Evolutionary conservation across 2,797 vertebrate species (phyloP).

Genomic region (Coregonus sp.): DNA sequence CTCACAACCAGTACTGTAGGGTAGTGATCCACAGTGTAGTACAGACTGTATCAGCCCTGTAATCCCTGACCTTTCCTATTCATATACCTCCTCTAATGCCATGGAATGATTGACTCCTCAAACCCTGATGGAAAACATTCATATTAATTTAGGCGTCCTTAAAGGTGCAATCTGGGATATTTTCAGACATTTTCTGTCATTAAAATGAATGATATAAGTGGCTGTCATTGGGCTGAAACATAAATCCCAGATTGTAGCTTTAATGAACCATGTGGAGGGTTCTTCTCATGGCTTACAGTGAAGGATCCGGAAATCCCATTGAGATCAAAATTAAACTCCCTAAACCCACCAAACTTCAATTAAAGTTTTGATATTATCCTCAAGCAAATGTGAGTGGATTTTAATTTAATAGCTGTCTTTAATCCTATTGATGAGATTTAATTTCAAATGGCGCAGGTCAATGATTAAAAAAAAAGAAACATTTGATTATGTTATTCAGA

Average conservation of each 20-base stretch:
- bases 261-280: slow-evolving; percentile 53
- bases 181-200: neutral
- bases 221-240: neutral
- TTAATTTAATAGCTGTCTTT: slow-evolving; percentile 87
- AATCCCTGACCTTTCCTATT: slow-evolving; percentile 60
- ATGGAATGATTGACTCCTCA: slow-evolving; percentile 59
- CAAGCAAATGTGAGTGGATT: slow-evolving; percentile 87
- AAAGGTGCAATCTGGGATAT: slow-evolving; percentile 2
- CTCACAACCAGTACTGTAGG: slow-evolving; percentile 6
- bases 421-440: slow-evolving; percentile 84
- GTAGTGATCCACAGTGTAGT: slow-evolving; percentile 22
- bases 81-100: slow-evolving; percentile 49
- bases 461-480: slow-evolving; percentile 74
- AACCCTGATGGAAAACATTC: slow-evolving; percentile 62
- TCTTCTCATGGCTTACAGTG: slow-evolving; percentile 62
- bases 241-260: neutral
- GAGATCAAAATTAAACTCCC: slow-evolving; percentile 73
- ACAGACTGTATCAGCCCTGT: slow-evolving; percentile 42
- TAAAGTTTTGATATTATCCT: slow-evolving; percentile 83
- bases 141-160: slow-evolving; percentile 62
- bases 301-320: slow-evolving; percentile 74
- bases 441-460: slow-evolving; percentile 75
- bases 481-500: slow-evolving; percentile 76
- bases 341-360: slow-evolving; percentile 80
- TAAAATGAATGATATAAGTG: neutral